Evolutionary conservation across 2,888 invertebrate genomes (phyloP).

Genomic region (Phalera bucephala): DNA sequence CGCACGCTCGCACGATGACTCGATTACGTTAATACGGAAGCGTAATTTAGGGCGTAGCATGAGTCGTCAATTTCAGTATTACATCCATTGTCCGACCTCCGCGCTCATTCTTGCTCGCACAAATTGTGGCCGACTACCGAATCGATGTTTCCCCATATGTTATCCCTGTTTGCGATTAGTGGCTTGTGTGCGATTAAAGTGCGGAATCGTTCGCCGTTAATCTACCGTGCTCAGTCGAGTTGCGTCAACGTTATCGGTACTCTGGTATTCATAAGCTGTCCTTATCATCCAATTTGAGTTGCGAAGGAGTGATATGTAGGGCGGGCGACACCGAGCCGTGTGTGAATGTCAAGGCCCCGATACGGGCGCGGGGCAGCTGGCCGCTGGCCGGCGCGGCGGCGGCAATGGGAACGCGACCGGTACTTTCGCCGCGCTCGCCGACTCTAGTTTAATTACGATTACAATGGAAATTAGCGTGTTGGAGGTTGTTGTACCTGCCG

Average conservation of each 20-base stretch:
- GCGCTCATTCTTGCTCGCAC: neutral
- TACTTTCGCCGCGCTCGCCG: conserved; percentile 49
- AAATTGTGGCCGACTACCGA: neutral
- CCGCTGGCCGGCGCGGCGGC: neutral
- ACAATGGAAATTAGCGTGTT: conserved; percentile 25
- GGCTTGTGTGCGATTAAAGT: neutral
- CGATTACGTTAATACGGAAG: conserved; percentile 55
- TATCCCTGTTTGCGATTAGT: no score
- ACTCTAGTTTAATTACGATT: conserved; percentile 29
- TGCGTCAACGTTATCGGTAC: conserved; percentile 22
- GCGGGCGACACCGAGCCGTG: conserved; percentile 7
- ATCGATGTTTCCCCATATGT: no score
- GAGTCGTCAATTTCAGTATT: conserved; percentile 30
- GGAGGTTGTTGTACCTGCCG: conserved; percentile 25
- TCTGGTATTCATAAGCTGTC: conserved; percentile 3
- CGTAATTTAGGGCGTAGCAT: conserved; percentile 49
- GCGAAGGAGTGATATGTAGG: conserved; percentile 7
- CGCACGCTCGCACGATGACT: conserved; percentile 25
- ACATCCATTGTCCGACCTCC: conserved; percentile 4
- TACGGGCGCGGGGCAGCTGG: conserved; percentile 3
- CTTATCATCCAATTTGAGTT: conserved; percentile 1
- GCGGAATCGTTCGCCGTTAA: no score
- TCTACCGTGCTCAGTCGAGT: conserved; percentile 2
- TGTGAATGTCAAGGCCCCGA: conserved; percentile 28
- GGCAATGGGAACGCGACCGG: conserved; percentile 52